Conservation (phyloP, 1,140 invertebrate species). For the Caenorhabditis tropicalis region DNA sequence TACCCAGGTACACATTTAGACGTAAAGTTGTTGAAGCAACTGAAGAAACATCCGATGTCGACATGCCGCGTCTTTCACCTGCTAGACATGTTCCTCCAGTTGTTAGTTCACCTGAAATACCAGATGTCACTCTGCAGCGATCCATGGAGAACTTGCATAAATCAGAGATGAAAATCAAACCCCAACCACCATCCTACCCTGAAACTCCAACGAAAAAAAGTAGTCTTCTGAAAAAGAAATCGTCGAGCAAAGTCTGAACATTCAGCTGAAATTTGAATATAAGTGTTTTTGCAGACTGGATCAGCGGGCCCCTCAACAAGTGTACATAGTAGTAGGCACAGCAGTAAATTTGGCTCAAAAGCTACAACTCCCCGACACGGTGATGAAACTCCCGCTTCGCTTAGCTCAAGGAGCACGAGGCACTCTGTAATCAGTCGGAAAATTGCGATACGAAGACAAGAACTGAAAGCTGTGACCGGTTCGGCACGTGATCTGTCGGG, state of each 20-base stretch:
- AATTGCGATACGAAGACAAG: slow-evolving; percentile 20
- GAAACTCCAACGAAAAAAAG: neutral
- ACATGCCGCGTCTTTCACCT: neutral
- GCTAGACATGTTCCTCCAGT: slow-evolving; percentile 9
- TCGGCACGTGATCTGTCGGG: neutral
- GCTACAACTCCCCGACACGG: neutral
- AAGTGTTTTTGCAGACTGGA: neutral
- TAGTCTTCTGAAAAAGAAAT: neutral
- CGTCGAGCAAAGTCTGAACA: neutral
- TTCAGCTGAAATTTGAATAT: neutral
- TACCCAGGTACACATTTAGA: neutral
- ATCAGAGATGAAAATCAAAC: slow-evolving; percentile 13
- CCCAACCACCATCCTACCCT: neutral
- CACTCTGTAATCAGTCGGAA: slow-evolving; percentile 35
- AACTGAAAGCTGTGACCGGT: neutral
- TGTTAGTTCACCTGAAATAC: slow-evolving; percentile 43
- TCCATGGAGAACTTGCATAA: slow-evolving; percentile 25
- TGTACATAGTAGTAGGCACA: neutral
- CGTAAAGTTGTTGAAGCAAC: slow-evolving; percentile 16
- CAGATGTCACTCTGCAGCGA: slow-evolving; percentile 37
- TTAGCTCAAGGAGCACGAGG: neutral
- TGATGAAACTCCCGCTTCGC: slow-evolving; percentile 9
- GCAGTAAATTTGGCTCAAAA: slow-evolving; percentile 13
- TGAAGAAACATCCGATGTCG: slow-evolving; percentile 42
- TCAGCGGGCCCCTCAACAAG: neutral